Percentiles rank a stretch among this genome's conserved stretches.
These are phyloP conservation scores for Embiotoca jacksoni DNA, from an alignment of 2,113 vertebrate genomes.

Conservation along the genomic window DNA sequence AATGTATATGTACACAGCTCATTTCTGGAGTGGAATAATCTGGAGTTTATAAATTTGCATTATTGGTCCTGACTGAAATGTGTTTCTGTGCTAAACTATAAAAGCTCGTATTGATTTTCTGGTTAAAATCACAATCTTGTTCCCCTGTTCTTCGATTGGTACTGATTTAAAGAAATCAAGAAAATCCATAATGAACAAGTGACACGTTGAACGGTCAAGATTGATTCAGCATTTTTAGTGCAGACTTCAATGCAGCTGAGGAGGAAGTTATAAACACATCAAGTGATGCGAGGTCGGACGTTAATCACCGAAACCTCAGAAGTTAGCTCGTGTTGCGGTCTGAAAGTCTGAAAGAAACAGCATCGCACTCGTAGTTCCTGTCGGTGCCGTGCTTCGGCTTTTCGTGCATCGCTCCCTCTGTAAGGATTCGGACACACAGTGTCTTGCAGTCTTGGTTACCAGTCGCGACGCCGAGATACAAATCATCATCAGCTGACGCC, in stretches of 20 bases:
- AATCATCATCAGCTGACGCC: constrained; percentile 26
- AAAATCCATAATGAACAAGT: background rate
- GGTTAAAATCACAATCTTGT: background rate
- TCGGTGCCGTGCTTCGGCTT: background rate
- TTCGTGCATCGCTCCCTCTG: background rate
- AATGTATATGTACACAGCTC: too few relatives aligned
- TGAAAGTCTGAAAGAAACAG: too few relatives aligned
- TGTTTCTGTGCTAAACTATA: background rate
- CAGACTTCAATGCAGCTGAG: background rate
- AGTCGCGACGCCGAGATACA: constrained; percentile 6
- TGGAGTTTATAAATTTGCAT: background rate
- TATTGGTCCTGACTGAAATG: background rate
- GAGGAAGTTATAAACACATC: background rate
- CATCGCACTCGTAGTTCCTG: background rate
- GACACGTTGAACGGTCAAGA: background rate
- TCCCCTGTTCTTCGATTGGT: background rate
- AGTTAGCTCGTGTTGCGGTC: too few relatives aligned
- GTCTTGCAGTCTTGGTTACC: background rate
- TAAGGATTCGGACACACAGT: background rate
- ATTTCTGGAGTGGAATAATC: too few relatives aligned
- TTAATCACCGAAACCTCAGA: too few relatives aligned
- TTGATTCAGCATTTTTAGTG: background rate
- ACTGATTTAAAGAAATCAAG: background rate
- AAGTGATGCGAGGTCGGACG: too few relatives aligned
- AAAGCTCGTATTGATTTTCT: background rate